phyloP scores from a whole-genome alignment of 2,113 vertebrate genomes.

The Catharus minimus region DNA sequence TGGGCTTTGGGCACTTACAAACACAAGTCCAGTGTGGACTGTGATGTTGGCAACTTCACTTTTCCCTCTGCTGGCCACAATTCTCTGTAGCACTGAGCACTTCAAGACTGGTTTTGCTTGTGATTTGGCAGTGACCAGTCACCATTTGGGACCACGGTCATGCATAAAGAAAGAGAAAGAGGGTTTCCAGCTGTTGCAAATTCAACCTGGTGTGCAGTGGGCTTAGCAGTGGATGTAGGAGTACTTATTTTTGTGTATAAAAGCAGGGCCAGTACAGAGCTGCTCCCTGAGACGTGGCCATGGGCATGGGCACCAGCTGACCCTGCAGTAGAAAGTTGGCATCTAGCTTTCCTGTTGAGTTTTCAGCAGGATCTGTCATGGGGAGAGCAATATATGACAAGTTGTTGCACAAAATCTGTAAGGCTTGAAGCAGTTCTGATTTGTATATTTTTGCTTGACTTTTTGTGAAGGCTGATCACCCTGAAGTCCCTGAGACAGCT shows the following conservation, averaged over 20 bases:
- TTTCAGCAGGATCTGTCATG: not conserved
- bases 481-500: slow-evolving; percentile 88
- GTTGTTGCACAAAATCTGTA: not conserved
- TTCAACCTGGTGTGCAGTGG: not conserved
- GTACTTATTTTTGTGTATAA: not conserved
- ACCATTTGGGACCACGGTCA: not conserved
- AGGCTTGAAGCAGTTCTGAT: not conserved
- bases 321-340: not conserved
- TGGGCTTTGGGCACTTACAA: not conserved
- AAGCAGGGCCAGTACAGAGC: not conserved
- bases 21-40: not conserved
- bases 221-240: not conserved
- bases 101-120: not conserved
- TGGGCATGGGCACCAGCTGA: not conserved
- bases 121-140: not conserved
- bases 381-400: not conserved
- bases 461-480: slow-evolving; percentile 83
- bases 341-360: not conserved
- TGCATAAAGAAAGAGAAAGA: not conserved
- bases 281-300: fast-evolving
- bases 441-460: not conserved
- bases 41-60: not conserved
- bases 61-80: not conserved
- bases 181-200: not conserved
- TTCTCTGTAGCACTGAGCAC: not conserved